phyloP scores from a whole-genome alignment of 2,888 invertebrate genomes.

The Alloscopus bannaensis region DNA sequence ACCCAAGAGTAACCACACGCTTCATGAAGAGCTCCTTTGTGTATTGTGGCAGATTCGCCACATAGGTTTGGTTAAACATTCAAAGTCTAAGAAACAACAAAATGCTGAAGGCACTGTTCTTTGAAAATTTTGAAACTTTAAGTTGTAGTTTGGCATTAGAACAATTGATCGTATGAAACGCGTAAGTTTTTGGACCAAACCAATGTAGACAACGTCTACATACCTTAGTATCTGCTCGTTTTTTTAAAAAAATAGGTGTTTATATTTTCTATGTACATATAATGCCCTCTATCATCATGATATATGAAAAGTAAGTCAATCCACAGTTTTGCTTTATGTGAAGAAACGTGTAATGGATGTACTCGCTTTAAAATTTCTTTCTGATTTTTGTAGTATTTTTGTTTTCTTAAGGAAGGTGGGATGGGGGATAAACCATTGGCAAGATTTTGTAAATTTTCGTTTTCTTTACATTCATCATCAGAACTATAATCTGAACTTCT shows the following conservation, averaged over 20 bases:
- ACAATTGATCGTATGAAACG: background rate
- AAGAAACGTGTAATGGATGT: conserved; percentile 1
- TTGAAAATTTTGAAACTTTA: conserved; percentile 10
- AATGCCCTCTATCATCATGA: background rate
- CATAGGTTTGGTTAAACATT: background rate
- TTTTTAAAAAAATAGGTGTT: background rate
- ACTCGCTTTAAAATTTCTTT: background rate
- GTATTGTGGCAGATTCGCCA: background rate
- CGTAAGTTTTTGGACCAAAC: background rate
- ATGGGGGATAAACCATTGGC: too few species aligned
- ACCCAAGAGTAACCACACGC: conserved; percentile 34
- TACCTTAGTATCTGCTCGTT: background rate
- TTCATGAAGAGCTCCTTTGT: conserved; percentile 13
- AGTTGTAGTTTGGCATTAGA: background rate
- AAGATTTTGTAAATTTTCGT: too few species aligned
- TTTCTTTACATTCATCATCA: background rate
- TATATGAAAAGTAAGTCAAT: background rate
- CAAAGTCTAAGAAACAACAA: conserved; percentile 33
- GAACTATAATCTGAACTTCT: background rate
- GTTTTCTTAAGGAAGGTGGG: too few species aligned
- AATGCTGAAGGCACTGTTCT: background rate
- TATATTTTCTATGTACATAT: conserved; percentile 18
- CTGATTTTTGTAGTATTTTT: background rate
- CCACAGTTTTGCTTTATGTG: background rate
- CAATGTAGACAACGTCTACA: conserved; percentile 31